Conservation (phyloP, 2,797 vertebrate species). For the Leucoraja ocellata region DNA sequence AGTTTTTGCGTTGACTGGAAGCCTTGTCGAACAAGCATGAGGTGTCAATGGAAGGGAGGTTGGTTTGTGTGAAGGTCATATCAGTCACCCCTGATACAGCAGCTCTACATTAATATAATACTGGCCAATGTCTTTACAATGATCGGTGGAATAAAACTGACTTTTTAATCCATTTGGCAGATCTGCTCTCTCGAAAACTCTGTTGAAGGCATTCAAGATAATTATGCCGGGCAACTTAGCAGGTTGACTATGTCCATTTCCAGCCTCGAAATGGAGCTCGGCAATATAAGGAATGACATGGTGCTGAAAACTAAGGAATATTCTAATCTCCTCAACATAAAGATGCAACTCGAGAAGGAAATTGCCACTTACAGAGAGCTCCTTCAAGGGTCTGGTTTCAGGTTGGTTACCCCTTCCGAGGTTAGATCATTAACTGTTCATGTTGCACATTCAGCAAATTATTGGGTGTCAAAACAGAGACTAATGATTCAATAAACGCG, state of each 20-base stretch:
- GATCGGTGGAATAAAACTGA: background rate
- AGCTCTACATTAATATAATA: background rate
- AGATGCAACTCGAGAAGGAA: conserved; percentile 6
- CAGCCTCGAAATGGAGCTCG: background rate
- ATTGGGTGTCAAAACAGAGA: no score
- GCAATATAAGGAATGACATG: background rate
- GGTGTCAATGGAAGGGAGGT: no score
- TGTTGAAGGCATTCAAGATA: background rate
- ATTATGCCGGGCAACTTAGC: background rate
- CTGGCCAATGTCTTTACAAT: background rate
- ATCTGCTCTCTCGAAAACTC: background rate
- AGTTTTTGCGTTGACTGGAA: no score
- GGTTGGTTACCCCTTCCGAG: background rate
- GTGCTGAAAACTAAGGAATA: background rate
- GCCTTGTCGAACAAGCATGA: no score
- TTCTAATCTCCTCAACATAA: background rate
- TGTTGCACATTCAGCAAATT: no score
- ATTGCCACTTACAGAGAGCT: background rate
- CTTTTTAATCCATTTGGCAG: background rate
- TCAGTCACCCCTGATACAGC: no score
- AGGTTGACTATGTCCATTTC: background rate
- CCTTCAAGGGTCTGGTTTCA: background rate
- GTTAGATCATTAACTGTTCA: no score
- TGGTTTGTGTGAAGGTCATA: no score
- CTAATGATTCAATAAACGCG: no score